Conservation (phyloP, 2,113 vertebrate genomes). For the Eretmodus cyanostictus region DNA sequence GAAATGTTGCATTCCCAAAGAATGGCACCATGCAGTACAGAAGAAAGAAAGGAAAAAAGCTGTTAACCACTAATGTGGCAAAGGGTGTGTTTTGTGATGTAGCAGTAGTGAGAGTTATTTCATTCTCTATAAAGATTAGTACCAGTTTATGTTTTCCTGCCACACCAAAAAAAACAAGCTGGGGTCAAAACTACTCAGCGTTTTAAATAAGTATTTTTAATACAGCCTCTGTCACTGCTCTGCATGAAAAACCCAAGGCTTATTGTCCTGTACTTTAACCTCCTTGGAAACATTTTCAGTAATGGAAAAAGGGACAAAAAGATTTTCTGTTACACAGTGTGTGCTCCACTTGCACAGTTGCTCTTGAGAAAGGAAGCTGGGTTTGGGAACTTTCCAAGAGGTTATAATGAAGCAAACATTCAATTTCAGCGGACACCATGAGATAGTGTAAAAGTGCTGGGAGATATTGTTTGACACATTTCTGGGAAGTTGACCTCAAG, state of each 20-base stretch:
- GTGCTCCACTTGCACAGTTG: slow-evolving; percentile 9
- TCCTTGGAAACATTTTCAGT: neutral
- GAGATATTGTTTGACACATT: slow-evolving; percentile 40
- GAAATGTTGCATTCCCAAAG: neutral
- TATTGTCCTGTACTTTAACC: neutral
- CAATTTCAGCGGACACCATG: slow-evolving; percentile 18
- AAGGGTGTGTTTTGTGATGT: neutral
- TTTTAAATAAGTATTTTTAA: neutral
- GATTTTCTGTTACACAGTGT: neutral
- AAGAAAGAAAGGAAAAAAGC: neutral
- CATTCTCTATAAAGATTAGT: neutral
- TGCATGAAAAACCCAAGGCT: neutral
- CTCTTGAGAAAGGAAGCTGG: slow-evolving; percentile 17
- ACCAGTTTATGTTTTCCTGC: neutral
- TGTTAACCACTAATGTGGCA: neutral
- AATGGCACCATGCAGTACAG: neutral
- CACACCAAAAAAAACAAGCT: neutral
- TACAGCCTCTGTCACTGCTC: neutral
- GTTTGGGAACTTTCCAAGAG: slow-evolving; percentile 41
- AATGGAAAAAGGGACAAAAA: neutral
- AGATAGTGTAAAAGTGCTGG: slow-evolving; percentile 8
- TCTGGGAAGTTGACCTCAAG: slow-evolving; percentile 47
- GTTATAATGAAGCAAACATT: slow-evolving; percentile 52
- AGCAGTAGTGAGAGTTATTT: neutral
- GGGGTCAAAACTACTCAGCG: neutral